Conservation (phyloP, 1,140 invertebrate genomes). For the Dolichoris vasculosae region DNA sequence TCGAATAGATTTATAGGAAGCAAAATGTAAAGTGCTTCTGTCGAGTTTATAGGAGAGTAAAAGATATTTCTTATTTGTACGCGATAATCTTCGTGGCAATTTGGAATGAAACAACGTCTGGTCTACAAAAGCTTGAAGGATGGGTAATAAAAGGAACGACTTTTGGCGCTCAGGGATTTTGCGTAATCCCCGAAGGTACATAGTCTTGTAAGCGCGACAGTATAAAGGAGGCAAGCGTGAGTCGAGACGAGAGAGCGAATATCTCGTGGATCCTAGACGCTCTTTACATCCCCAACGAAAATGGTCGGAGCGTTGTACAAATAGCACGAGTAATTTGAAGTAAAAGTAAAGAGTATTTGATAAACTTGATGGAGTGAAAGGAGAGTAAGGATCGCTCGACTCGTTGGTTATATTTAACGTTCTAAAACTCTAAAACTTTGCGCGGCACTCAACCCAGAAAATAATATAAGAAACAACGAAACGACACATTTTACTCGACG, state of each 20-base stretch:
- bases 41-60: not conserved
- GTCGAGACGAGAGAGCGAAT: not conserved
- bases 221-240: not conserved
- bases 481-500: not conserved
- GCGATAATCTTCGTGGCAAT: constrained; percentile 45
- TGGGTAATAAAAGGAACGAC: not conserved
- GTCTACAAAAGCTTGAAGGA: not conserved
- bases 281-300: not conserved
- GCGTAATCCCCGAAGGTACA: not conserved
- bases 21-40: constrained; percentile 1
- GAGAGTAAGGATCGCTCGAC: not conserved
- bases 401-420: no score
- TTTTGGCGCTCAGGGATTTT: not conserved
- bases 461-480: not conserved
- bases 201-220: not conserved
- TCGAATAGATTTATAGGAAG: not conserved
- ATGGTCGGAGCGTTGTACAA: not conserved
- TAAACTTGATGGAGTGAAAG: not conserved
- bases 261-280: not conserved
- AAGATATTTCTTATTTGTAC: constrained; percentile 22
- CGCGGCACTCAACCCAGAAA: not conserved
- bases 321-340: not conserved
- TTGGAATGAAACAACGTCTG: constrained; percentile 24
- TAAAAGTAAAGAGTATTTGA: not conserved
- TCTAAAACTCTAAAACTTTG: no score